Evolutionary conservation across 2,888 invertebrate genomes (phyloP).

Genomic region (Carabus problematicus): DNA sequence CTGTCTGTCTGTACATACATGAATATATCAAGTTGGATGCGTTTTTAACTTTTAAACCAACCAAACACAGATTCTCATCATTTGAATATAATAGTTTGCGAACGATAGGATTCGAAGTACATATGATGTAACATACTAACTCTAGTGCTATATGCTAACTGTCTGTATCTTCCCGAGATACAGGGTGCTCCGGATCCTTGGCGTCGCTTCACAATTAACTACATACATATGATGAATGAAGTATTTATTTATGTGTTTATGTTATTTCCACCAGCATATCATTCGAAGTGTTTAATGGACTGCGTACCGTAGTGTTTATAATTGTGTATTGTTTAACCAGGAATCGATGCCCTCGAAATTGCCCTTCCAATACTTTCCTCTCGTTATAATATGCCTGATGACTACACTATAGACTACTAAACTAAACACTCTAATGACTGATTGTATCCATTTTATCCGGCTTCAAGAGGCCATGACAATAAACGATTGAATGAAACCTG

Average conservation of each 20-base stretch:
- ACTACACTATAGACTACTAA: conserved; percentile 30
- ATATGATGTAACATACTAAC: not conserved
- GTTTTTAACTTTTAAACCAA: not conserved
- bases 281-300: conserved; percentile 24
- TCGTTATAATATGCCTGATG: conserved; percentile 41
- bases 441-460: conserved; percentile 59
- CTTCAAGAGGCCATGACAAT: conserved; percentile 59
- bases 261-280: conserved; percentile 15
- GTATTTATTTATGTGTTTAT: conserved; percentile 7
- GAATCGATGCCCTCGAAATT: conserved; percentile 15
- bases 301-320: conserved; percentile 35
- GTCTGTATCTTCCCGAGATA: not conserved
- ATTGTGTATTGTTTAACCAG: conserved; percentile 41
- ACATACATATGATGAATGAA: not conserved
- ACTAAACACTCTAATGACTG: conserved; percentile 52
- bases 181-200: conserved; percentile 1
- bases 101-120: not conserved
- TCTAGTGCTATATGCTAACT: too few relatives aligned
- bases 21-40: not conserved
- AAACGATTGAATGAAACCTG: conserved; percentile 56
- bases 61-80: conserved; percentile 17
- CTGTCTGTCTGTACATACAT: not conserved
- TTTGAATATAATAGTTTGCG: conserved; percentile 6
- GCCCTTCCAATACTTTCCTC: conserved; percentile 23
- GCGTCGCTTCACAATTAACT: not conserved